Percentiles rank a stretch among this genome's conserved stretches.
phyloP scores from a whole-genome alignment of 2,888 invertebrate genomes.

The Napeogenes inachia region DNA sequence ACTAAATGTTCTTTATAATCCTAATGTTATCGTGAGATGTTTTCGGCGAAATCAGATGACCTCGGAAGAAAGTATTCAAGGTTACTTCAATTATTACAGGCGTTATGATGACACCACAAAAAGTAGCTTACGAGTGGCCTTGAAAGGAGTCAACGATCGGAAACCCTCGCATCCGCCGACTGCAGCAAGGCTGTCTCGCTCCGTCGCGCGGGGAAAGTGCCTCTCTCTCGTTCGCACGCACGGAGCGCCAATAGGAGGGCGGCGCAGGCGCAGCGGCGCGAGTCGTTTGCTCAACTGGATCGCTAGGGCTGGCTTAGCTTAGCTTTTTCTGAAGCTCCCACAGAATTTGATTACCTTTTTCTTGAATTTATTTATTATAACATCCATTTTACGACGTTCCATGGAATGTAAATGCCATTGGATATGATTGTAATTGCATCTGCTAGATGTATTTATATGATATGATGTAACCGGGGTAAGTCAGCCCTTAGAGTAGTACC shows the following conservation, averaged over 20 bases:
- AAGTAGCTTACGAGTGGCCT: slow-evolving; percentile 67
- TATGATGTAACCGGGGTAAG: slow-evolving; percentile 18
- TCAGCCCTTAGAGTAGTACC: slow-evolving; percentile 49
- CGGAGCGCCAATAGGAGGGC: slow-evolving; percentile 56
- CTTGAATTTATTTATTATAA: slow-evolving; percentile 12
- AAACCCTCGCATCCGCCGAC: slow-evolving; percentile 72
- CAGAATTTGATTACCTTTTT: slow-evolving; percentile 50
- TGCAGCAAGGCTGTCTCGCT: slow-evolving; percentile 53
- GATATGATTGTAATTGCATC: no score
- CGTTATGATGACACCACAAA: slow-evolving; percentile 64
- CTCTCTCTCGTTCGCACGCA: slow-evolving; percentile 47
- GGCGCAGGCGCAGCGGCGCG: slow-evolving; percentile 70
- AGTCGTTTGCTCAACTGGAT: slow-evolving; percentile 68
- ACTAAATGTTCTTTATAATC: no score
- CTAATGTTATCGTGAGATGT: slow-evolving; percentile 5
- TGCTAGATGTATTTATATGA: slow-evolving; percentile 1
- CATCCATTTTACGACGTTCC: background rate
- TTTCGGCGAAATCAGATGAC: slow-evolving; percentile 38
- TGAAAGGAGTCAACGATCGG: slow-evolving; percentile 74
- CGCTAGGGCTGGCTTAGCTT: slow-evolving; percentile 64
- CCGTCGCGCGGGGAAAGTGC: slow-evolving; percentile 35
- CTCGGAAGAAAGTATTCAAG: slow-evolving; percentile 69
- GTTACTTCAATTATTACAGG: slow-evolving; percentile 62
- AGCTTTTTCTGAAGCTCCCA: slow-evolving; percentile 65
- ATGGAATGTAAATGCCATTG: background rate